A percentile compares a stretch with the other conserved stretches of the same genome.
Conservation (phyloP, 2,888 invertebrate species). For the Pollenia labialis region DNA sequence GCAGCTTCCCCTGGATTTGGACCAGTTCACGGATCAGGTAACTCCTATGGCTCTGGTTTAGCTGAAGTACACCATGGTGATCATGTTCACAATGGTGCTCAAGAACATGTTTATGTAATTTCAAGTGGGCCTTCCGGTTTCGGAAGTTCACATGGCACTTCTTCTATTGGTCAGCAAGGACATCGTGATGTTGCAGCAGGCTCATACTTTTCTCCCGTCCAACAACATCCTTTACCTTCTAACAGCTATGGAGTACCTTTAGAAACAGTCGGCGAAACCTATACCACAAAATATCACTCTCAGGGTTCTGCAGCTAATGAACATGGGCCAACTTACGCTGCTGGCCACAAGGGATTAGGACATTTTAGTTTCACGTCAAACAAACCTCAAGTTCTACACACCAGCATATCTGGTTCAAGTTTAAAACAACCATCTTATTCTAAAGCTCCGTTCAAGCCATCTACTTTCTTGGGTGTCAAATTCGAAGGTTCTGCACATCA, state of each 20-base stretch:
- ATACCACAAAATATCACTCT: slow-evolving; percentile 71
- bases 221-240: slow-evolving; percentile 50
- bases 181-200: not conserved
- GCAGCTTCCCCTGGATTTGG: slow-evolving; percentile 26
- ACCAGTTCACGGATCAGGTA: not conserved
- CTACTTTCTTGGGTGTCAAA: slow-evolving; percentile 81
- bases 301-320: slow-evolving; percentile 6
- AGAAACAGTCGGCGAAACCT: slow-evolving; percentile 57
- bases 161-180: not conserved
- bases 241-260: slow-evolving; percentile 70
- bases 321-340: slow-evolving; percentile 80
- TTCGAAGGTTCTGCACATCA: slow-evolving; percentile 76
- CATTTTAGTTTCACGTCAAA: slow-evolving; percentile 80
- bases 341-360: slow-evolving; percentile 82
- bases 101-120: slow-evolving; percentile 61
- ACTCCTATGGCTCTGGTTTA: slow-evolving; percentile 10
- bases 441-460: slow-evolving; percentile 82
- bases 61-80: slow-evolving; percentile 36
- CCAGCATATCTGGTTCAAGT: slow-evolving; percentile 74
- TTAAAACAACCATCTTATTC: slow-evolving; percentile 63
- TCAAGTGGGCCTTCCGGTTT: slow-evolving; percentile 2
- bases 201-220: slow-evolving; percentile 24
- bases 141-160: not conserved
- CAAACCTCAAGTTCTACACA: slow-evolving; percentile 80
- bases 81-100: slow-evolving; percentile 64